phyloP scores from a whole-genome alignment of 2,797 vertebrate species.

The Thaleichthys pacificus region DNA sequence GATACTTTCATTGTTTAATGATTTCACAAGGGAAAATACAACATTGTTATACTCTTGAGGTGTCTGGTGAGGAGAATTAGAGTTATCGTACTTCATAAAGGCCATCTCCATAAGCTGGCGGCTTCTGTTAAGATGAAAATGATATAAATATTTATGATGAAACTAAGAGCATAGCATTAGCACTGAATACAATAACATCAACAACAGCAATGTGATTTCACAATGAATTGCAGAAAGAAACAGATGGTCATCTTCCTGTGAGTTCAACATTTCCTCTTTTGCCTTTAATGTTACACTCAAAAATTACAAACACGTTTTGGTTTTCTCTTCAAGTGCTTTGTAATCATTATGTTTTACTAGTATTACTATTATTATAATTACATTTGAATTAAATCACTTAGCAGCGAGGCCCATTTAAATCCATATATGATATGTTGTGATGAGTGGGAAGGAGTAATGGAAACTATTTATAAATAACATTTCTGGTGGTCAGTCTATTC shows the following conservation, averaged over 20 bases:
- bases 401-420: too few relatives aligned
- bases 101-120: conserved; percentile 35
- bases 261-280: conserved; percentile 5
- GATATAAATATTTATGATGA: not conserved
- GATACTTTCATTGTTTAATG: conserved; percentile 13
- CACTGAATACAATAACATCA: not conserved
- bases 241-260: not conserved
- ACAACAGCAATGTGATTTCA: not conserved
- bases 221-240: not conserved
- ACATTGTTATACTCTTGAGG: conserved; percentile 21
- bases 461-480: conserved; percentile 3
- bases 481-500: conserved; percentile 6
- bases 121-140: conserved; percentile 58
- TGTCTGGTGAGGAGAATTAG: conserved; percentile 36
- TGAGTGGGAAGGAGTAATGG: conserved; percentile 1
- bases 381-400: too few relatives aligned
- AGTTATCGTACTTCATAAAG: conserved; percentile 68
- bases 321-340: too few relatives aligned
- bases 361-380: not conserved
- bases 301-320: not conserved
- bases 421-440: not conserved
- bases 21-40: too few relatives aligned
- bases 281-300: not conserved
- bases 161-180: not conserved
- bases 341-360: not conserved